Evolutionary conservation across 1,140 invertebrate species (phyloP), one percentile per base, ranked within the genome.

Genomic region (Odontomachus brunneus): DNA sequence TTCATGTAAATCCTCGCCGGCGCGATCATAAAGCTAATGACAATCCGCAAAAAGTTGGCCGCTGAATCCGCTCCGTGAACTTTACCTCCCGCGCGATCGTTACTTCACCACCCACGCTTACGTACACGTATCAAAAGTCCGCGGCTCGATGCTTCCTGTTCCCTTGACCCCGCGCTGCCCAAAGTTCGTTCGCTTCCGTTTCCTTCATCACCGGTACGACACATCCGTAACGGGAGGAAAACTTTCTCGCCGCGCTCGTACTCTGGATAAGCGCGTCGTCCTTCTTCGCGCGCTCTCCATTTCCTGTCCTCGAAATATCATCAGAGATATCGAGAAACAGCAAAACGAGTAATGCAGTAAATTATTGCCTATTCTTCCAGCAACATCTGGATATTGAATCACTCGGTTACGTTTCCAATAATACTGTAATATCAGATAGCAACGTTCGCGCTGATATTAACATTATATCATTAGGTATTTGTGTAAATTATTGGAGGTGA

Each of bases 11-110:
- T 92, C 89, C 84, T 29, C 29, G 85, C 65, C 63, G 84, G 59
- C 69, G 83, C 57, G 86, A 90, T 91, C 91, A 83, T 92, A 92
- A 92, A 92, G 86, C 87, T 91, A 91, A 92, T 90, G 88, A 90
- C 80, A 87, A 86, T 84, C 78, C 51, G 69, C 57, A 67, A 87
- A 85, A 84, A 89, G 26, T 60, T 59, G 22, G 3, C 14, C 1
- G 53, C 29, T 12, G 49, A 57, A 81, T 81, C 9, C 14, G 51
- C 75, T 29, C 62, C 3, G 33, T 44, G 55, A 80, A 84, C 75
- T 59, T 53, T 72, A 33, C 29, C 29, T 33, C 33, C 15, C 26
- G 19, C 7, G 14, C 29, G 19, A 44, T 19, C 33, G 29, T 55
- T 53, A 38, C 51, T 49, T 44, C 29, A 33, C 57, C 17, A 0